These are phyloP conservation scores for Rhinoraja longicauda DNA, from an alignment of 2,797 vertebrate species.

Conservation along the genomic window DNA sequence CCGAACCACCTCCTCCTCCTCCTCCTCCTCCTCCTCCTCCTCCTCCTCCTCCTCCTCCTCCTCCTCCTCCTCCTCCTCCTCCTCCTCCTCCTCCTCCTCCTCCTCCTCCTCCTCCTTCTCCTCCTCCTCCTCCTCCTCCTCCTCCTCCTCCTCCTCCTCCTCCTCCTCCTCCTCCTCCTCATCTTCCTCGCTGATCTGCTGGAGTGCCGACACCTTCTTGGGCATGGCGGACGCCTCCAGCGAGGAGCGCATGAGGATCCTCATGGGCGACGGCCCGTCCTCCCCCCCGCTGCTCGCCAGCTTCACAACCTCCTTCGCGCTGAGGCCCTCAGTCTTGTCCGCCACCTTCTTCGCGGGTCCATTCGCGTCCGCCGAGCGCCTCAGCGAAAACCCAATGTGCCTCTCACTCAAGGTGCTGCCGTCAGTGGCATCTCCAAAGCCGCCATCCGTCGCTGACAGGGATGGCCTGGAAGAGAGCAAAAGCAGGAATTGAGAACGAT, in stretches of 20 bases:
- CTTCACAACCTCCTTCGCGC: not conserved
- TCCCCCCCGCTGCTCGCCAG: slow-evolving; percentile 41
- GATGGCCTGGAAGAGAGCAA: slow-evolving; percentile 40
- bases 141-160: slow-evolving; percentile 55
- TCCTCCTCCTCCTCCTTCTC: slow-evolving; percentile 68
- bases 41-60: slow-evolving; percentile 63
- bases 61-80: slow-evolving; percentile 61
- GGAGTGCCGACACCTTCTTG: slow-evolving; percentile 62
- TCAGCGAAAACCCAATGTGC: slow-evolving; percentile 28
- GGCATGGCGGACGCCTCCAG: slow-evolving; percentile 30
- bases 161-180: slow-evolving; percentile 59
- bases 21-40: slow-evolving; percentile 55
- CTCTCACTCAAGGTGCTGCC: not conserved
- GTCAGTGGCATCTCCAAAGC: fast-evolving
- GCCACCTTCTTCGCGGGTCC: slow-evolving; percentile 44
- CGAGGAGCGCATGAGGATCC: slow-evolving; percentile 53
- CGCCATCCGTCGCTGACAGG: not conserved
- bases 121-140: slow-evolving; percentile 55
- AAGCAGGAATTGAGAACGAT: not conserved
- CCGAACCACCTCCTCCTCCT: slow-evolving; percentile 51
- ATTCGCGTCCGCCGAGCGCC: slow-evolving; percentile 44
- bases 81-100: slow-evolving; percentile 55
- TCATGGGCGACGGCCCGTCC: not conserved
- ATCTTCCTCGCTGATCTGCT: slow-evolving; percentile 71
- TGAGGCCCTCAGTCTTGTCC: slow-evolving; percentile 7